phyloP scores from a whole-genome alignment of 2,888 invertebrate species.

The Drosophila paranaensis region DNA sequence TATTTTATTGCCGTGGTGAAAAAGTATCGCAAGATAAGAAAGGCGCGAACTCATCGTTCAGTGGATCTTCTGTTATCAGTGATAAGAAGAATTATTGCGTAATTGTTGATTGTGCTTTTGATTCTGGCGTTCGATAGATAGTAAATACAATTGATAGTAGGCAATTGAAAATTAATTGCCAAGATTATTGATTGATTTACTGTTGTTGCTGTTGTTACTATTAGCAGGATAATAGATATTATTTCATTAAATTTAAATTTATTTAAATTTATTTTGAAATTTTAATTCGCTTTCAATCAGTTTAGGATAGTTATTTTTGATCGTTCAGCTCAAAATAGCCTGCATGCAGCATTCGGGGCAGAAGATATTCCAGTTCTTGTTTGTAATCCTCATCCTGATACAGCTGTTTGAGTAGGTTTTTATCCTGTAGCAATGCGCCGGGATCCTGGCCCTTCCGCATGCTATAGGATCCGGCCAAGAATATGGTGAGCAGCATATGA shows the following conservation, averaged over 20 bases:
- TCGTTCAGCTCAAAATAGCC: conserved; percentile 62
- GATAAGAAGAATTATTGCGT: not conserved
- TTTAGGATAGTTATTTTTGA: not conserved
- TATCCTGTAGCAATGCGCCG: conserved; percentile 10
- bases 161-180: not conserved
- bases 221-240: too few relatives aligned
- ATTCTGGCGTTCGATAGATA: not conserved
- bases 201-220: too few relatives aligned
- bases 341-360: conserved; percentile 53
- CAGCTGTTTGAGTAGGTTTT: not conserved
- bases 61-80: not conserved
- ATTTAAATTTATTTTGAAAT: not conserved
- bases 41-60: not conserved
- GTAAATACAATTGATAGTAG: too few relatives aligned
- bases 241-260: too few relatives aligned
- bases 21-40: not conserved
- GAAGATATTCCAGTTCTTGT: conserved; percentile 30
- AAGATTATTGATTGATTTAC: not conserved
- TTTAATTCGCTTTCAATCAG: not conserved
- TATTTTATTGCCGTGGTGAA: conserved; percentile 3
- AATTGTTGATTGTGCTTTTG: not conserved
- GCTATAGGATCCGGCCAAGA: conserved; percentile 29
- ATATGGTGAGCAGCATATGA: conserved; percentile 24
- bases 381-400: conserved; percentile 20
- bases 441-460: conserved; percentile 25